Evolutionary conservation across 2,113 vertebrate genomes (phyloP).

Genomic region (Campylomormyrus tamandua): DNA sequence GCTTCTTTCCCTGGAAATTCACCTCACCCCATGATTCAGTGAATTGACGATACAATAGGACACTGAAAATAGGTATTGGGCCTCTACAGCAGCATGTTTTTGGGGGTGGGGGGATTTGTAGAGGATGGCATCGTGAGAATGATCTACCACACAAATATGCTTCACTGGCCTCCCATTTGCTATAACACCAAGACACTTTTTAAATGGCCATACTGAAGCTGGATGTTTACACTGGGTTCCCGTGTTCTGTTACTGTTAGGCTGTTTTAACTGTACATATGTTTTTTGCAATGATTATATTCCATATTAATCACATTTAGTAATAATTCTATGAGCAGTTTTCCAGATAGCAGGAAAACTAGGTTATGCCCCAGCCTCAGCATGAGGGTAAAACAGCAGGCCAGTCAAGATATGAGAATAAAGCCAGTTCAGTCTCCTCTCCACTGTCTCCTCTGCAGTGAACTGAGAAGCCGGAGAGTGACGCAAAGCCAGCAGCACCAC

Average conservation of each 20-base stretch:
- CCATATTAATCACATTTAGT: background rate
- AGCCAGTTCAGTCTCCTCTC: background rate
- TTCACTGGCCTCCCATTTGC: background rate
- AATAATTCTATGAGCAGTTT: background rate
- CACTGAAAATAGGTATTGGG: background rate
- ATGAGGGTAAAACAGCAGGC: background rate
- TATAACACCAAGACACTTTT: background rate
- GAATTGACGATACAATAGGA: background rate
- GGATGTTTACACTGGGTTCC: background rate
- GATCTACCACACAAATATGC: background rate
- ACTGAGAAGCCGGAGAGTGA: background rate
- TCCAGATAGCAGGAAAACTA: background rate
- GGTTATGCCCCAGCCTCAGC: background rate
- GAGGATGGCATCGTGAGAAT: background rate
- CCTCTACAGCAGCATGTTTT: background rate
- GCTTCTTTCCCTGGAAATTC: background rate
- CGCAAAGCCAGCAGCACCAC: background rate
- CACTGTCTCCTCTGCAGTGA: background rate
- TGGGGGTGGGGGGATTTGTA: background rate
- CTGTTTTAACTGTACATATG: background rate
- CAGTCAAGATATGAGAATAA: background rate
- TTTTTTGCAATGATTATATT: background rate
- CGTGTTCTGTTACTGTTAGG: background rate
- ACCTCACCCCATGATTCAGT: background rate
- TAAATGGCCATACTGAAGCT: background rate